Evolutionary conservation across 2,113 vertebrate genomes (phyloP).

Genomic region (Cichladusa arquata): DNA sequence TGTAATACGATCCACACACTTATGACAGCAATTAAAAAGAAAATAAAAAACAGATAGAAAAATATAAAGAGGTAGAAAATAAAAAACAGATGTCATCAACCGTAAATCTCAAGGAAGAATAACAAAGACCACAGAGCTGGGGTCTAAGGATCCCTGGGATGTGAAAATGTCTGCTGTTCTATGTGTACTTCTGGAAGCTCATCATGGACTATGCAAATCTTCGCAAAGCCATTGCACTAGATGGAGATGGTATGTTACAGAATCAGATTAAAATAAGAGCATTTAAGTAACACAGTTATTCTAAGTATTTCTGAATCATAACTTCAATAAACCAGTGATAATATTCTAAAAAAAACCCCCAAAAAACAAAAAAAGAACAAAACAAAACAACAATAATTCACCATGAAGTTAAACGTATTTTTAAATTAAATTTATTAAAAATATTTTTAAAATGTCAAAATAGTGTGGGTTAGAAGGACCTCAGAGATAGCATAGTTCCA

Average conservation of each 20-base stretch:
- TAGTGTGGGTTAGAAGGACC: no score
- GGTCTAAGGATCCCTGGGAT: not conserved
- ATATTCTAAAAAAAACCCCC: not conserved
- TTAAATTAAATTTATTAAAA: not conserved
- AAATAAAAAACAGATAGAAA: not conserved
- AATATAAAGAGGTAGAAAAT: not conserved
- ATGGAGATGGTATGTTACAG: not conserved
- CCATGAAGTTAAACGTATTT: not conserved
- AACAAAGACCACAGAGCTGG: not conserved
- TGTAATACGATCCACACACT: not conserved
- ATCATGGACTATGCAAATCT: not conserved
- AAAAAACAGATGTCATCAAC: not conserved
- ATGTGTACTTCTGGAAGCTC: not conserved
- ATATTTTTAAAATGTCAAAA: not conserved
- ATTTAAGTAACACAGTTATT: not conserved
- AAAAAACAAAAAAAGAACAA: no score
- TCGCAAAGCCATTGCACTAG: not conserved
- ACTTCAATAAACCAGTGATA: not conserved
- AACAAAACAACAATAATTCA: not conserved
- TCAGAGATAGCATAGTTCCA: not conserved
- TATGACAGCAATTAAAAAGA: not conserved
- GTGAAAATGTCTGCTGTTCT: not conserved
- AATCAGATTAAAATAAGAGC: not conserved
- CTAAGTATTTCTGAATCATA: not conserved
- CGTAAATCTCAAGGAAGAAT: not conserved